Percentiles rank a stretch among this genome's conserved stretches.
Conservation (phyloP, 2,888 invertebrate species). For the Ectemnius lituratus region DNA sequence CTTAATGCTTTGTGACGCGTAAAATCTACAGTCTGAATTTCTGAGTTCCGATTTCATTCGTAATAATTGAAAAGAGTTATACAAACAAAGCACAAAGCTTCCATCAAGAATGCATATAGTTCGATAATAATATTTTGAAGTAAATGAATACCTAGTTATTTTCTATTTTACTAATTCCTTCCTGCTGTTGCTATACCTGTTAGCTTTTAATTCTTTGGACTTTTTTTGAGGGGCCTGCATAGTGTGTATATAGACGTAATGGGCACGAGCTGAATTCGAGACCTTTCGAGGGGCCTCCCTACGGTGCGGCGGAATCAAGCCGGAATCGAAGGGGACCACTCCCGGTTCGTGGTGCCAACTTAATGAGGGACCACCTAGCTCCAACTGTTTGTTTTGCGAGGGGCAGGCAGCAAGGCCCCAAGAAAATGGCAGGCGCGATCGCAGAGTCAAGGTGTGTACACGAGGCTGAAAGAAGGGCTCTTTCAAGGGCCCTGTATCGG, state of each 20-base stretch:
- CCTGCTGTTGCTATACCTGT: too few species aligned
- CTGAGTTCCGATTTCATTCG: too few species aligned
- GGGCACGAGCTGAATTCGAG: slow-evolving; percentile 59
- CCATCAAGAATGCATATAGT: too few species aligned
- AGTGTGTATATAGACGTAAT: slow-evolving; percentile 46
- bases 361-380: slow-evolving; percentile 71
- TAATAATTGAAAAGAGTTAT: too few species aligned
- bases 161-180: too few species aligned
- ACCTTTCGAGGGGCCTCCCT: slow-evolving; percentile 56
- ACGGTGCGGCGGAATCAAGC: slow-evolving; percentile 56
- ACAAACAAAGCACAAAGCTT: too few species aligned
- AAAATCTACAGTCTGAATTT: too few species aligned
- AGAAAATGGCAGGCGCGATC: slow-evolving; percentile 53
- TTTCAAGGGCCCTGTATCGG: slow-evolving; percentile 59
- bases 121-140: too few species aligned
- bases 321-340: slow-evolving; percentile 65
- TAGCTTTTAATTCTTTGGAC: too few species aligned
- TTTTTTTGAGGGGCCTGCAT: slow-evolving; percentile 4
- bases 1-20: too few species aligned
- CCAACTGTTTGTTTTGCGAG: slow-evolving; percentile 66
- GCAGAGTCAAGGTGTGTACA: slow-evolving; percentile 26
- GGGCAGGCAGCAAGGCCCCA: slow-evolving; percentile 32
- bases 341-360: slow-evolving; percentile 67
- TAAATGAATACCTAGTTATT: too few species aligned
- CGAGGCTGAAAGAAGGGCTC: slow-evolving; percentile 34